Percentiles rank a stretch among this genome's conserved stretches.
Evolutionary conservation across 2,113 vertebrate species (phyloP).

Genomic region (Cheirogaleus medius): DNA sequence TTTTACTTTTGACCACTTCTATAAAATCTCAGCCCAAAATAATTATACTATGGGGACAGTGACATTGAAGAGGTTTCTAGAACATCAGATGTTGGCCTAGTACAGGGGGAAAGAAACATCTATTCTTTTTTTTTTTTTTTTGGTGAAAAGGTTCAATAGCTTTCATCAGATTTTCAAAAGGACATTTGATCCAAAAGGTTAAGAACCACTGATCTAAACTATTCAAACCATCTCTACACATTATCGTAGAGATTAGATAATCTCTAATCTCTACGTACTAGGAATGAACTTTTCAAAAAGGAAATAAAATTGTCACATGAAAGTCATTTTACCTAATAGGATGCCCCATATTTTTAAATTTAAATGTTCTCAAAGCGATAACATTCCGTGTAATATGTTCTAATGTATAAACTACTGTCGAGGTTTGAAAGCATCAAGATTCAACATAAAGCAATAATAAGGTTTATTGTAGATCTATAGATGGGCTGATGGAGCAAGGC

Average conservation of each 20-base stretch:
- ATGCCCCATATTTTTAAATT: not conserved
- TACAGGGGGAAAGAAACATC: not conserved
- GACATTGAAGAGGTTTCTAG: not conserved
- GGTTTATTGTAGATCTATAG: not conserved
- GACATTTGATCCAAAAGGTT: not conserved
- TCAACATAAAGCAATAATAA: constrained; percentile 49
- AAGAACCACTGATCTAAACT: not conserved
- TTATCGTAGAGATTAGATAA: not conserved
- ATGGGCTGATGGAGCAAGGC: not conserved
- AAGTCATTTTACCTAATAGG: not conserved
- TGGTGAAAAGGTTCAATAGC: not conserved
- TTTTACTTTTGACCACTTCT: constrained; percentile 11
- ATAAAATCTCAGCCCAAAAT: not conserved
- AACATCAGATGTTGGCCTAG: not conserved
- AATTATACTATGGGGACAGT: not conserved
- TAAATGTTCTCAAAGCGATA: constrained; percentile 25
- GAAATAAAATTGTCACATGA: constrained; percentile 3
- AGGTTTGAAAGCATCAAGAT: not conserved
- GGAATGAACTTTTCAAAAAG: not conserved
- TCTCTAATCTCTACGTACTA: not conserved
- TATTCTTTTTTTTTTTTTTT: not conserved
- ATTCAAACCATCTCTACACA: not conserved
- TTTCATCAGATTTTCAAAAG: constrained; percentile 15
- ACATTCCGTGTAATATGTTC: not conserved
- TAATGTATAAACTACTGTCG: constrained; percentile 31